Evolutionary conservation across 1,140 invertebrate genomes (phyloP), one percentile per base, ranked within the genome.

Genomic region (Papilio xuthus): DNA sequence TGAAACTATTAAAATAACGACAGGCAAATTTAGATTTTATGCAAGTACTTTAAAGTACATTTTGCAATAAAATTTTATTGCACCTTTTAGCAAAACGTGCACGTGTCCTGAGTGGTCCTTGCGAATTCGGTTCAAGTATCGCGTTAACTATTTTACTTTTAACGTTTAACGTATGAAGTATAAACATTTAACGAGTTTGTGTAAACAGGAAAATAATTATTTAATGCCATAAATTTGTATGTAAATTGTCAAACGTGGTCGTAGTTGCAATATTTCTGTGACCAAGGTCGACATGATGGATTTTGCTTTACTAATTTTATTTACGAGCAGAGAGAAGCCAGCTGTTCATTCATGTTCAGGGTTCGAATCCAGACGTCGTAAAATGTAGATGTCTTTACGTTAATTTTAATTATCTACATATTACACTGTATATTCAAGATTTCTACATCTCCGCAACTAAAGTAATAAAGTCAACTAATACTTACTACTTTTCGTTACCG

Each of bases 61-160:
- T 67, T 67, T 67, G 60, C 60, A 67, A 67, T 67, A 67, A 67
- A 67, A 67, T 67, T 67, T 67, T 67, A 67, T 67, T 67, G 26
- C 60, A 67, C 60, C 60, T 67, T 67, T 67, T 28, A 67, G 60
- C 60, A 18, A 60, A 23, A 60, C 60, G 4, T 15, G 60, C 60
- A 67, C 60, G 60, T 4, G 60, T 32, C 26, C 60, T 32, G 26
- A 67, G 60, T 13, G 60, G 60, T 67, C 60, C 60, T 67, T 67
- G 60, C 60, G 26, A 67, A 67, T 67, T 67, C 12, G 26, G 60
- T 67, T 32, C 60, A 67, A 67, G 60, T 63, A 26, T 20, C 56
- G 10, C 26, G 56, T 67, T 67, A 32, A 67, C 60, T 28, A 67
- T 67, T 67, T n/a, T 0, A 67, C 23, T 67, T 67, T 67, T 28